Evolutionary conservation across 2,797 vertebrate genomes (phyloP).

Genomic region (Zalophus californianus): DNA sequence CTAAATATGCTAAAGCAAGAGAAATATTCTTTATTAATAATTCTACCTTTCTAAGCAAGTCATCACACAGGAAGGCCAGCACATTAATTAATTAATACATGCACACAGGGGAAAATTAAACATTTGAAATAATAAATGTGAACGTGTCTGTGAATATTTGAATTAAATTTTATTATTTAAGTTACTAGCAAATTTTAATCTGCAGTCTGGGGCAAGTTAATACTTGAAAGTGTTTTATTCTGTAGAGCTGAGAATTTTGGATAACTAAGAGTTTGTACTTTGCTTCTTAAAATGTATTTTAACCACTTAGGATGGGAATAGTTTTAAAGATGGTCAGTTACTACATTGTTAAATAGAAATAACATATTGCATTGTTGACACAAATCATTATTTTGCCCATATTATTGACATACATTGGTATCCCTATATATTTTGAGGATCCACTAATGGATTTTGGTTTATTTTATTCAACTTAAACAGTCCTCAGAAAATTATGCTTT

Average conservation of each 20-base stretch:
- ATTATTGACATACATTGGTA: neutral
- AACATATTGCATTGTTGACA: neutral
- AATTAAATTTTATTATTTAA: conserved; percentile 77
- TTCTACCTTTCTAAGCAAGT: conserved; percentile 71
- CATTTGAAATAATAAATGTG: conserved; percentile 79
- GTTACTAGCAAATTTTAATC: conserved; percentile 61
- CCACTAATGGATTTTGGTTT: neutral
- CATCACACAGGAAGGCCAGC: conserved; percentile 65
- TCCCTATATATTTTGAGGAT: neutral
- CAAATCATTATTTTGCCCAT: neutral
- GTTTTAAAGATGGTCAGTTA: neutral
- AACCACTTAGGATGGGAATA: neutral
- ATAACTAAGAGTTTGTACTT: neutral
- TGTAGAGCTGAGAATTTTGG: neutral
- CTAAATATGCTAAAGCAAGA: conserved; percentile 72
- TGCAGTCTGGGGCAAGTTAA: conserved; percentile 43
- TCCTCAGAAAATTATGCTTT: neutral
- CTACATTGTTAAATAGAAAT: neutral
- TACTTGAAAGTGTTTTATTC: conserved; percentile 53
- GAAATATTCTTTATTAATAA: conserved; percentile 77
- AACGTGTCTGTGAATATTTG: conserved; percentile 79
- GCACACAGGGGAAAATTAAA: conserved; percentile 78
- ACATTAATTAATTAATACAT: conserved; percentile 80
- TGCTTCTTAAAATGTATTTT: conserved; percentile 28
- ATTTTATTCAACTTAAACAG: neutral